Evolutionary conservation across 1,140 invertebrate species (phyloP), one percentile per base, ranked within the genome.

Genomic region (Macrosteles quadrilineatus): DNA sequence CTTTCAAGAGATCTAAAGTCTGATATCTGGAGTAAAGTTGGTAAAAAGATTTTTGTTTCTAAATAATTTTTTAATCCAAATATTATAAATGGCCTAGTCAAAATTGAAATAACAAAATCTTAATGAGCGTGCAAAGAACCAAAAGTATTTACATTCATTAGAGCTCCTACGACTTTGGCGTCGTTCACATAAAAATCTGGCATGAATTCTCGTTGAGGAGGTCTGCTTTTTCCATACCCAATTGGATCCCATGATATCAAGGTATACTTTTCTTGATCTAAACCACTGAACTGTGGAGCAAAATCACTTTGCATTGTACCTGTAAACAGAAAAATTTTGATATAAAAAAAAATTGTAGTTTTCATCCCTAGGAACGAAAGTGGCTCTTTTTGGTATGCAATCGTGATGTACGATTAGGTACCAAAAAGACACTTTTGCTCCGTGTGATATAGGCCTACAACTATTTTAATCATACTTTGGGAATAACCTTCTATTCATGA

Each of bases 161-260:
- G 81, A 69, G 87, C 78, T 68, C 85, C 79, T 11, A 90, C 92
- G 66, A 80, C 79, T 53, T 86, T 80, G 19, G 94, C 93, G 84
- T 97, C 94, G 73, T 85, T 85, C 50, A 89, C 82, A 71, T 88
- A 90, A 78, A 93, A 95, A 72, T 92, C 83, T 4, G 83, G 72
- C 0, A 85, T 80, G 78, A 92, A 96, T 21, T 87, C 81, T 72
- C 90, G 84, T 25, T 89, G 80, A 1, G 93, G 92, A 4, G 94
- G 93, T 71, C 89, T 85, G 73, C 92, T 95, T 68, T 88, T 88
- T 9, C 94, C 94, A 83, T 94, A 96, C 1, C 94, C 93, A 1
- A 92, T 91, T 2, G 94, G 93, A 81, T 96, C 94, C 90, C 92
- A 94, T 0, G 86, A 90, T n/a, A 95, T 83, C 12, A 95, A 73